Percentiles rank a stretch among this genome's conserved stretches.
These are phyloP conservation scores for Pluvianellus socialis DNA, from an alignment of 2,113 vertebrate species.

Conservation along the genomic window DNA sequence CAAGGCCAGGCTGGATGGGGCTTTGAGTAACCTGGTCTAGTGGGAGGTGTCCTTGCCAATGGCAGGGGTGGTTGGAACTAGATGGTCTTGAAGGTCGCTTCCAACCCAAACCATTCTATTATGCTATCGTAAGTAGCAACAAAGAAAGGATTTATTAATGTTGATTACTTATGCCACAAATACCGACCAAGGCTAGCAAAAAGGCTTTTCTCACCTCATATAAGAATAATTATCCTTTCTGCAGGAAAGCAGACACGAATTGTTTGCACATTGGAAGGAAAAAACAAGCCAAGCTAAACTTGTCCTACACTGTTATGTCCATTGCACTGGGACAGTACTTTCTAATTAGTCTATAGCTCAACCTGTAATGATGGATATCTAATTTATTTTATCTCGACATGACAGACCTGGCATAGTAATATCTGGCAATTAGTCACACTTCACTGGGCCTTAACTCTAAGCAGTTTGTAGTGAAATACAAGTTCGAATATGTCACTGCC, in stretches of 20 bases:
- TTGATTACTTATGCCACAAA: not conserved
- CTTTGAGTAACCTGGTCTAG: not conserved
- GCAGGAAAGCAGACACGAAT: not conserved
- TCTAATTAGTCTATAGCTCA: not conserved
- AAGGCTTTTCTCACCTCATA: not conserved
- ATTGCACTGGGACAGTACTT: not conserved
- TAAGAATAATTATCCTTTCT: not conserved
- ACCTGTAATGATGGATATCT: slow-evolving; percentile 21
- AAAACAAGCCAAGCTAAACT: not conserved
- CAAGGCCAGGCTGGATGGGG: not conserved
- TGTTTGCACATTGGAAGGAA: not conserved
- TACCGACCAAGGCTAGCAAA: not conserved
- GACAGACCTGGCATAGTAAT: slow-evolving; percentile 6
- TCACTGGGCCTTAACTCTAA: not conserved
- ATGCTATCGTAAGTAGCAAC: not conserved
- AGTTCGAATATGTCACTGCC: not conserved
- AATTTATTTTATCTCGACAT: slow-evolving; percentile 11
- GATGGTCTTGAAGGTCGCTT: not conserved
- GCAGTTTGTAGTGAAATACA: not conserved
- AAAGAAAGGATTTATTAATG: not conserved
- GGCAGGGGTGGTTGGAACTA: not conserved
- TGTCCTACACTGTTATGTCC: not conserved
- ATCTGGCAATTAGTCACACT: slow-evolving; percentile 30
- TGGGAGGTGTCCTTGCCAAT: not conserved
- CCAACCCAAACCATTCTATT: not conserved